phyloP scores from a whole-genome alignment of 2,888 invertebrate species.

The Ennomos erosarius region DNA sequence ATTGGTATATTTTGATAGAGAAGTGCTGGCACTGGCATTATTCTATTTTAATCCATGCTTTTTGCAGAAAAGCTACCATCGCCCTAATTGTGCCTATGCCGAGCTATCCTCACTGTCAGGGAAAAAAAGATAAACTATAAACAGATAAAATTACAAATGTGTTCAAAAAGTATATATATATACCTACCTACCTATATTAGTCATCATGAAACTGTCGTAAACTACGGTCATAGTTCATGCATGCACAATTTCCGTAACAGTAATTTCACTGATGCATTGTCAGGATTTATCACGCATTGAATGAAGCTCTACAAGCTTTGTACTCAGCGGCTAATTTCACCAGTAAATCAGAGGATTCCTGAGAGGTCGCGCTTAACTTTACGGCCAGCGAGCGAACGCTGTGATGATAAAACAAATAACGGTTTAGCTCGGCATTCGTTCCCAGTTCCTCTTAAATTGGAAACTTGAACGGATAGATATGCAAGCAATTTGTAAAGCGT shows the following conservation, averaged over 20 bases:
- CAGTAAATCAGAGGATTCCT: constrained; percentile 36
- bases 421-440: constrained; percentile 19
- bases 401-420: constrained; percentile 40
- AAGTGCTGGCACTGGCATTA: background rate
- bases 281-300: background rate
- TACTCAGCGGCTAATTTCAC: constrained; percentile 7
- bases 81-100: no score
- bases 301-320: background rate
- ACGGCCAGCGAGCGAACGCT: constrained; percentile 20
- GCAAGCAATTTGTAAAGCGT: constrained; percentile 7
- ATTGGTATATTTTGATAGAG: background rate
- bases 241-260: background rate
- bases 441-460: constrained; percentile 12
- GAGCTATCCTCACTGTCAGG: no score
- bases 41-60: no score
- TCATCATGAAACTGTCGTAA: no score
- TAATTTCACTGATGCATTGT: background rate
- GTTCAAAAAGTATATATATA: no score
- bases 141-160: no score
- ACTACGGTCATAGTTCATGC: no score
- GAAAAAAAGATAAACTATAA: no score
- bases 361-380: constrained; percentile 37
- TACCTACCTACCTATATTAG: no score
- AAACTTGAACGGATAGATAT: constrained; percentile 5
- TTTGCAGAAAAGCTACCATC: no score